Evolutionary conservation across 2,797 vertebrate genomes (phyloP).

Genomic region (Ptychadena robeensis): DNA sequence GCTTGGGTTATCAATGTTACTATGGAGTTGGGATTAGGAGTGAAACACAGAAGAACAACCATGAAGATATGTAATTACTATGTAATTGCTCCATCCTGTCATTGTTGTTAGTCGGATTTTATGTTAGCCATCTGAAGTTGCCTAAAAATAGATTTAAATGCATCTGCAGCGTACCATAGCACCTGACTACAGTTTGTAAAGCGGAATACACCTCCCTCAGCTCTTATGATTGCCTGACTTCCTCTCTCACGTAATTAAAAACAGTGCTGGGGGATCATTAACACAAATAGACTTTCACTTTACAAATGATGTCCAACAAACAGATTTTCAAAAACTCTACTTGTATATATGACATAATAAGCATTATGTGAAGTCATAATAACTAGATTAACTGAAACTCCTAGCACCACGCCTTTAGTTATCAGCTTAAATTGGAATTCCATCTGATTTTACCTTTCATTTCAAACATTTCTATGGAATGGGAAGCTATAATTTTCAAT

Average conservation of each 20-base stretch:
- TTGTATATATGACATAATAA: background rate
- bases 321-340: background rate
- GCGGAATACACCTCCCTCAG: background rate
- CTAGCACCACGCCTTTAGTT: too few species aligned
- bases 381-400: too few species aligned
- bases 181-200: background rate
- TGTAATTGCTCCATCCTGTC: background rate
- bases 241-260: background rate
- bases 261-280: background rate
- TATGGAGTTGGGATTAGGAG: too few species aligned
- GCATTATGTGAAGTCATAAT: background rate
- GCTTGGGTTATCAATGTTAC: too few species aligned
- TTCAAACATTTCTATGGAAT: background rate
- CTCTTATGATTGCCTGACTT: background rate
- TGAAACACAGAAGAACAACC: too few species aligned
- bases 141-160: background rate
- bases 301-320: background rate
- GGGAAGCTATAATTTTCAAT: background rate
- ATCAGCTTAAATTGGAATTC: too few species aligned
- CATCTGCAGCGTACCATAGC: background rate
- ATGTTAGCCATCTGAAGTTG: background rate
- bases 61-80: too few species aligned
- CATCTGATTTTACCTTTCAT: background rate
- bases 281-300: background rate
- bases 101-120: background rate